Conservation (phyloP, 2,113 vertebrate genomes). For the Lichenostomus cassidix region DNA sequence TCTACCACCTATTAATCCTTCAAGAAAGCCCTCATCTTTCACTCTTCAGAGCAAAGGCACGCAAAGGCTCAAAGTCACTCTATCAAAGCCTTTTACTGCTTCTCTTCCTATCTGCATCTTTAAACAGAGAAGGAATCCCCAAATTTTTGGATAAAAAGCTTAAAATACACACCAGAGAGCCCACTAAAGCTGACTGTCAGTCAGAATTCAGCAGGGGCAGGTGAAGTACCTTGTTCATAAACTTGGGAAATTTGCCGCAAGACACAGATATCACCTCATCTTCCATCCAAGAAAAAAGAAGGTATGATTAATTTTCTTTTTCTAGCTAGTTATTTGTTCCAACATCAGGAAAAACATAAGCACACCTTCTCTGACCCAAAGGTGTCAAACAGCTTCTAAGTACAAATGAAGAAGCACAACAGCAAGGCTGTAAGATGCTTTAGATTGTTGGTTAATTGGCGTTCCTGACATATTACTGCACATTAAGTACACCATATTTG, state of each 20-base stretch:
- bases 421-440: neutral
- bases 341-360: neutral
- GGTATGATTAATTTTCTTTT: neutral
- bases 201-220: neutral
- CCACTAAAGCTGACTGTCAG: fast-evolving
- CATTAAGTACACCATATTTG: neutral
- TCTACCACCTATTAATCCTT: neutral
- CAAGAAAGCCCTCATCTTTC: neutral
- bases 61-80: neutral
- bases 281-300: neutral
- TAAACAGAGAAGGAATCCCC: neutral
- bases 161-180: neutral
- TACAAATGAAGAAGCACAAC: neutral
- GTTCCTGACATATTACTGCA: neutral
- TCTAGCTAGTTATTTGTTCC: neutral
- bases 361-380: neutral
- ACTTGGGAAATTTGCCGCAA: neutral
- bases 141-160: neutral
- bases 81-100: neutral
- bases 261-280: neutral
- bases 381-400: neutral
- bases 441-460: neutral
- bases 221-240: neutral
- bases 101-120: neutral
- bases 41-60: neutral